These are phyloP conservation scores for Pelodytes ibericus DNA, from an alignment of 2,797 vertebrate genomes.

Conservation along the genomic window DNA sequence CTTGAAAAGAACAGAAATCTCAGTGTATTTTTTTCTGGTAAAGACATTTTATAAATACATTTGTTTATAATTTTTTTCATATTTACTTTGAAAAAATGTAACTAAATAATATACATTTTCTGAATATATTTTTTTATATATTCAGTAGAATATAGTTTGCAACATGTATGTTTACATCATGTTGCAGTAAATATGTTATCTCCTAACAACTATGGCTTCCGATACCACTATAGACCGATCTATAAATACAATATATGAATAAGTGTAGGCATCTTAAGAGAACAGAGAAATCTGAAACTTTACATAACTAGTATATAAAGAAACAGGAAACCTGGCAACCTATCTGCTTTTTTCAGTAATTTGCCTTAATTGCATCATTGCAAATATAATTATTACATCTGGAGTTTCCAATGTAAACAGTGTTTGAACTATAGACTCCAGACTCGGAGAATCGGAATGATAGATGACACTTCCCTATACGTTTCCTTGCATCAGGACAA, in stretches of 20 bases:
- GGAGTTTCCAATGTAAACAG: constrained; percentile 41
- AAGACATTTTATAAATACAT: no score
- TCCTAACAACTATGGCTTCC: not conserved
- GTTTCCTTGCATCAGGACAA: constrained; percentile 13
- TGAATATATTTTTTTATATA: no score
- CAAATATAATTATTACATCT: constrained; percentile 57
- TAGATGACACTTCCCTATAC: constrained; percentile 23
- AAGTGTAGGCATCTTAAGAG: constrained; percentile 13
- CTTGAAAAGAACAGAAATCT: no score
- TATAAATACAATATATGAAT: not conserved
- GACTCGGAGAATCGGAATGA: constrained; percentile 26
- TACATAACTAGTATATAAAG: constrained; percentile 42
- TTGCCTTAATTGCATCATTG: constrained; percentile 53
- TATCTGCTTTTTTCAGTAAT: constrained; percentile 49
- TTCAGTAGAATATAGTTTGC: no score
- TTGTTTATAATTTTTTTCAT: no score
- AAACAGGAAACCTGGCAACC: constrained; percentile 54
- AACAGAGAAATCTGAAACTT: constrained; percentile 36
- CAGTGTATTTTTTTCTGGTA: no score
- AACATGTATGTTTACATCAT: not conserved
- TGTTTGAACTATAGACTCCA: constrained; percentile 45
- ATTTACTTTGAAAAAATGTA: no score
- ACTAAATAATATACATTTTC: no score
- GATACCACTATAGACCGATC: not conserved
- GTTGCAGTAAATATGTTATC: not conserved